Evolutionary conservation across 2,888 invertebrate genomes (phyloP).

Genomic region (Hyalella azteca): DNA sequence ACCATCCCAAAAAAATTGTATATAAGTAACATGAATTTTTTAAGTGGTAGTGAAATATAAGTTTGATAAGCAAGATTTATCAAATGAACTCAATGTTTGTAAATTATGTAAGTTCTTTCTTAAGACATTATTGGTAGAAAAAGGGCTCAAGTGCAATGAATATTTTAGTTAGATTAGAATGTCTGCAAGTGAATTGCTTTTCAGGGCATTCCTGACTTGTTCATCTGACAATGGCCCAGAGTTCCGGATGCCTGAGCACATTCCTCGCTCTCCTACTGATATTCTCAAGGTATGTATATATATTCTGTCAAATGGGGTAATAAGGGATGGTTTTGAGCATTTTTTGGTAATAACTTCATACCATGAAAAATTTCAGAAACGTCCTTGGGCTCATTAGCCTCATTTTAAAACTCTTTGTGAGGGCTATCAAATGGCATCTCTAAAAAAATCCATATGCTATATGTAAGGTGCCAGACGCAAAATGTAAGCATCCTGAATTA

Average conservation of each 20-base stretch:
- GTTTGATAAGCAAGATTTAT: too few relatives aligned
- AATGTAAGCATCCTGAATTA: too few relatives aligned
- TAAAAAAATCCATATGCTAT: neutral
- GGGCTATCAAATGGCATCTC: neutral
- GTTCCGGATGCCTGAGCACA: conserved; percentile 44
- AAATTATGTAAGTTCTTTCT: too few relatives aligned
- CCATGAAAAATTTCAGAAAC: neutral
- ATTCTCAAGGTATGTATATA: conserved; percentile 47
- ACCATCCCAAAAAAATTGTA: too few relatives aligned
- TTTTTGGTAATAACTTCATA: neutral
- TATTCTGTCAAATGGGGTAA: neutral
- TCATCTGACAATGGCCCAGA: neutral
- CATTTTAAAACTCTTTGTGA: neutral
- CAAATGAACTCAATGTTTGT: too few relatives aligned
- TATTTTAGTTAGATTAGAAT: too few relatives aligned
- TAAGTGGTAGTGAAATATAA: too few relatives aligned
- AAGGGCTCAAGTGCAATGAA: too few relatives aligned
- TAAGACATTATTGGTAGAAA: too few relatives aligned
- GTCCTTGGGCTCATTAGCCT: neutral
- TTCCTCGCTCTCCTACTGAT: conserved; percentile 49
- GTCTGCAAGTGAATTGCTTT: too few relatives aligned
- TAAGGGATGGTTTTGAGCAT: neutral
- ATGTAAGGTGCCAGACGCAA: neutral
- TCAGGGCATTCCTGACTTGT: neutral
- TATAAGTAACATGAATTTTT: too few relatives aligned